Conservation (phyloP, 2,888 invertebrate species). For the Drosophila yooni region DNA sequence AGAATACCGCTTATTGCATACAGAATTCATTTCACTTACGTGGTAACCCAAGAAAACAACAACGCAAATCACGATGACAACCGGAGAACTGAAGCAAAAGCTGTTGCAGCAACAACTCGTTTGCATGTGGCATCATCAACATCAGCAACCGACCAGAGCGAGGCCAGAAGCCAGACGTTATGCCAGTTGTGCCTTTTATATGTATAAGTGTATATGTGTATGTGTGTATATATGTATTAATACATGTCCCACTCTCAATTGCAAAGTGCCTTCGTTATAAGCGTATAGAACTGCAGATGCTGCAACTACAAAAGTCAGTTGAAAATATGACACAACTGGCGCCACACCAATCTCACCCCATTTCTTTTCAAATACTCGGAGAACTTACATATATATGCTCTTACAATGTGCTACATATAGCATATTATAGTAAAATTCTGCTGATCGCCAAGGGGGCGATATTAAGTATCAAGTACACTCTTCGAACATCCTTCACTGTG, state of each 20-base stretch:
- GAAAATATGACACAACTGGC: conserved; percentile 62
- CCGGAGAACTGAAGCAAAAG: conserved; percentile 38
- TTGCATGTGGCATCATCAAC: conserved; percentile 62
- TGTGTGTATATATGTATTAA: not conserved
- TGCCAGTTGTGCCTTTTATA: conserved; percentile 40
- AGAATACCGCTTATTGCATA: conserved; percentile 55
- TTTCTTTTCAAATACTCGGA: conserved; percentile 4
- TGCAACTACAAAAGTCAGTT: conserved; percentile 35
- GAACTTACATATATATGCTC: not conserved
- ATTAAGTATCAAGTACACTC: not conserved
- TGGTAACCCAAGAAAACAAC: conserved; percentile 26
- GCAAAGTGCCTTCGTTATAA: conserved; percentile 19
- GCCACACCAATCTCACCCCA: conserved; percentile 31
- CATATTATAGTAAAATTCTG: not conserved
- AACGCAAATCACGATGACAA: conserved; percentile 35
- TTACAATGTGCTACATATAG: not conserved
- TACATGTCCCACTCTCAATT: conserved; percentile 8
- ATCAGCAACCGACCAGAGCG: conserved; percentile 35
- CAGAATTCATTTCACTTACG: conserved; percentile 47
- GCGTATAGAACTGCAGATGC: conserved; percentile 37
- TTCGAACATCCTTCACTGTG: not conserved
- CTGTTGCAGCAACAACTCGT: conserved; percentile 52
- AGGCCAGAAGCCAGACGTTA: conserved; percentile 38
- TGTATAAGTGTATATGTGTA: not conserved
- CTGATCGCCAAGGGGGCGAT: not conserved